Evolutionary conservation across 2,113 vertebrate genomes (phyloP).

Genomic region (Orientallactaga bullata): DNA sequence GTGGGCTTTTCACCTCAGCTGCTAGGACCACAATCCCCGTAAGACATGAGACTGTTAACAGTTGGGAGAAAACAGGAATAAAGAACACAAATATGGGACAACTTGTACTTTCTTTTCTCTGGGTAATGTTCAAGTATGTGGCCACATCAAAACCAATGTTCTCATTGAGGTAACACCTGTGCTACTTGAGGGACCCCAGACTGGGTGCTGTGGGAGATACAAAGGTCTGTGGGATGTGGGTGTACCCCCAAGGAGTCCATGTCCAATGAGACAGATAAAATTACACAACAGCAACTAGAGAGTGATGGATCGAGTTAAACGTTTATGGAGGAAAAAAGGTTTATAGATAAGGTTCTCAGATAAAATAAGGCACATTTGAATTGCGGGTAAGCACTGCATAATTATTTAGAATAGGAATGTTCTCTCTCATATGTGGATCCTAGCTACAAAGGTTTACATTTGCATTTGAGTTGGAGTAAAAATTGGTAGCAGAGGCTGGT

Average conservation of each 20-base stretch:
- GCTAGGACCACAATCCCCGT: background rate
- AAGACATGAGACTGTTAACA: background rate
- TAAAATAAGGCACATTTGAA: conserved; percentile 9
- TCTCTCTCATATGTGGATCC: no score
- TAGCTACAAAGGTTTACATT: no score
- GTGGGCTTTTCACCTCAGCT: background rate
- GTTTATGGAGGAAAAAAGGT: background rate
- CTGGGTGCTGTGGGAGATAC: background rate
- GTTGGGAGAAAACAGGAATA: background rate
- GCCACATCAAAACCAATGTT: background rate
- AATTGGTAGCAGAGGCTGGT: no score
- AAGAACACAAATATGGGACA: background rate
- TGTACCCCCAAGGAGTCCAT: background rate
- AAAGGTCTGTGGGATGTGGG: no score
- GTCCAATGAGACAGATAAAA: background rate
- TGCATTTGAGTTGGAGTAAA: no score
- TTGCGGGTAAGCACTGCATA: background rate
- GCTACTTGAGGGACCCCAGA: accelerated
- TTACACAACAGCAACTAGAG: background rate
- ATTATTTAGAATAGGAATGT: background rate
- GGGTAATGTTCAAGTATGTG: background rate
- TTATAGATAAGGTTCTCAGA: background rate
- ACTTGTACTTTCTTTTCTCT: background rate
- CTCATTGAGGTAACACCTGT: background rate
- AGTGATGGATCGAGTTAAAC: background rate